A percentile compares a stretch with the other conserved stretches of the same genome.
Evolutionary conservation across 2,797 vertebrate genomes (phyloP).

Genomic region (Ispidina lecontei): DNA sequence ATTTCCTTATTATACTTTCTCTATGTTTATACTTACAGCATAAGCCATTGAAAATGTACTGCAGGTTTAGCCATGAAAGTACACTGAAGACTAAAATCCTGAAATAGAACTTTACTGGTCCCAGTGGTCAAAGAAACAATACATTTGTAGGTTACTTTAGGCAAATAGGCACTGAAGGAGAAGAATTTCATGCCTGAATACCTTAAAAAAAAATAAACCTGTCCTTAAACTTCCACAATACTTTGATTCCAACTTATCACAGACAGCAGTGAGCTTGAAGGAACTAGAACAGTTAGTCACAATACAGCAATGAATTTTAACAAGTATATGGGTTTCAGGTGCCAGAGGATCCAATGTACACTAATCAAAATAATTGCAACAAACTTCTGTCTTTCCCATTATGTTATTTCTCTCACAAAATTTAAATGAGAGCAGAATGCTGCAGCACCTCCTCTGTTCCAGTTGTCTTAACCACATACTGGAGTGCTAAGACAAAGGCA

Average conservation of each 20-base stretch:
- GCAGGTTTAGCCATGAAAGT: constrained; percentile 3
- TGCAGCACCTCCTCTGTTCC: not conserved
- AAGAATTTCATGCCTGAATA: not conserved
- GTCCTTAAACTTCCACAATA: constrained; percentile 6
- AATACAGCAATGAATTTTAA: not conserved
- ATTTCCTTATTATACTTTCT: not conserved
- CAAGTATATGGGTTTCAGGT: not conserved
- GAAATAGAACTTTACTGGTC: constrained; percentile 59
- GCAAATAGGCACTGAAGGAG: not conserved
- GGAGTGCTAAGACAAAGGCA: not conserved
- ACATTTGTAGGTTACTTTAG: not conserved
- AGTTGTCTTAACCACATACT: not conserved
- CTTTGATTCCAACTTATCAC: constrained; percentile 9
- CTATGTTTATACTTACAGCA: not conserved
- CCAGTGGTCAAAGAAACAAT: constrained; percentile 44
- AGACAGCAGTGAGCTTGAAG: not conserved
- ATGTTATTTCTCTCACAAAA: not conserved
- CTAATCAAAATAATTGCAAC: not conserved
- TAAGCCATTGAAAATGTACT: constrained; percentile 41
- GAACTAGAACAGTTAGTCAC: not conserved
- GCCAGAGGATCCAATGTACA: not conserved
- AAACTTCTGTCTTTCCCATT: not conserved
- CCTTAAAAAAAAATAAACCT: not conserved
- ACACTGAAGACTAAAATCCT: constrained; percentile 29
- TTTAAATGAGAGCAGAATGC: not conserved